Conservation (phyloP, 1,140 invertebrate species). For the Trachymyrmex septentrionalis region DNA sequence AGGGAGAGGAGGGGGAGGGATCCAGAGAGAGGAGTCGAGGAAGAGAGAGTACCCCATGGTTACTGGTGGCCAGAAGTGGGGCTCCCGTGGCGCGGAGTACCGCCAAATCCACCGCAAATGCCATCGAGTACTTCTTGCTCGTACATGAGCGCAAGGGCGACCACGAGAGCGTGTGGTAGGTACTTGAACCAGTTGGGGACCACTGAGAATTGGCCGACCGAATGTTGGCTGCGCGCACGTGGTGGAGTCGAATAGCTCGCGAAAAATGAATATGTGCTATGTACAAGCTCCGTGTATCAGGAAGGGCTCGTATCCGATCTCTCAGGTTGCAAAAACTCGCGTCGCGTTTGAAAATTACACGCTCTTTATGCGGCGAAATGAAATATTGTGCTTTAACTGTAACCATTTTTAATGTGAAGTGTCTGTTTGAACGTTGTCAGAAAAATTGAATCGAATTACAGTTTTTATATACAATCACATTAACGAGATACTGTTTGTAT, state of each 20-base stretch:
- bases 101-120: constrained; percentile 86
- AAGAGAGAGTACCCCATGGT: constrained; percentile 76
- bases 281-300: neutral
- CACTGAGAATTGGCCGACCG: constrained; percentile 79
- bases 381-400: neutral
- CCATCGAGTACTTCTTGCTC: constrained; percentile 84
- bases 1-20: constrained; percentile 52
- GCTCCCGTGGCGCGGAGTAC: constrained; percentile 81
- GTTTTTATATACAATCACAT: neutral
- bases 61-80: constrained; percentile 80
- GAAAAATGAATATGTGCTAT: constrained; percentile 44
- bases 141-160: constrained; percentile 85
- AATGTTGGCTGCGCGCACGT: constrained; percentile 70
- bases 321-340: neutral
- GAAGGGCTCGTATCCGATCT: neutral
- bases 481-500: neutral
- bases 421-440: too few species aligned
- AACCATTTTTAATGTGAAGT: neutral
- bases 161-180: constrained; percentile 83
- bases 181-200: constrained; percentile 86
- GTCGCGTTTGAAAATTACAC: neutral
- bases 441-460: neutral
- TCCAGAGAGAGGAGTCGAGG: constrained; percentile 29
- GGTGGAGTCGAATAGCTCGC: constrained; percentile 60
- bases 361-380: neutral